A percentile compares a stretch with the other conserved stretches of the same genome.
Evolutionary conservation across 2,797 vertebrate species (phyloP).

Genomic region (Tokudaia tokunoshimensis): DNA sequence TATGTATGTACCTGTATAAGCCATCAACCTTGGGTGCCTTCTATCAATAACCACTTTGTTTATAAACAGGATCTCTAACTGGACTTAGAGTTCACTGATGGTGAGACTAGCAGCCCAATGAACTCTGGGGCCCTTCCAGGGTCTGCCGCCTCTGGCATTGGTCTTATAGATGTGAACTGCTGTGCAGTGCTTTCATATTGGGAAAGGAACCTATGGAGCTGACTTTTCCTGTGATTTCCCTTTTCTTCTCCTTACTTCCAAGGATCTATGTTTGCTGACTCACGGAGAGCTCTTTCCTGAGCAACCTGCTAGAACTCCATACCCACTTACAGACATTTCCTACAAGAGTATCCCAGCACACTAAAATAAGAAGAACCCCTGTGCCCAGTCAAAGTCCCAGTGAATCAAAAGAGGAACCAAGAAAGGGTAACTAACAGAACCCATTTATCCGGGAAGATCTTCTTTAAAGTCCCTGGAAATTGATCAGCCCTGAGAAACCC

Average conservation of each 20-base stretch:
- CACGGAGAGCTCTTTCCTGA: not conserved
- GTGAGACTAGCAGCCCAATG: not conserved
- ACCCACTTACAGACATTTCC: not conserved
- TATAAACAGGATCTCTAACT: not conserved
- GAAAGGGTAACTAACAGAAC: not conserved
- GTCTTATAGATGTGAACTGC: not conserved
- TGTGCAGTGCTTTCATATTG: not conserved
- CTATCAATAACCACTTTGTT: not conserved
- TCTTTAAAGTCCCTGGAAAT: not conserved
- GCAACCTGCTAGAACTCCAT: not conserved
- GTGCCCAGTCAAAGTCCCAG: not conserved
- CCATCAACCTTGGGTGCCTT: not conserved
- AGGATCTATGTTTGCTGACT: not conserved
- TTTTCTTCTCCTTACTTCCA: not conserved
- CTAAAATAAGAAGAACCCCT: not conserved
- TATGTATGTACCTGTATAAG: not conserved
- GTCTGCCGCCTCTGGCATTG: not conserved
- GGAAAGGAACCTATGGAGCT: not conserved
- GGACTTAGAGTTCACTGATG: not conserved
- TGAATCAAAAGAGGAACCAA: not conserved
- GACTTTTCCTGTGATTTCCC: not conserved
- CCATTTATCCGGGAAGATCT: not conserved
- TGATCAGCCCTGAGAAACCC: not conserved
- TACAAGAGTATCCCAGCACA: not conserved
- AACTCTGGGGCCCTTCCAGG: no score